phyloP scores from a whole-genome alignment of 2,113 vertebrate genomes.

The Podarcis raffonei region DNA sequence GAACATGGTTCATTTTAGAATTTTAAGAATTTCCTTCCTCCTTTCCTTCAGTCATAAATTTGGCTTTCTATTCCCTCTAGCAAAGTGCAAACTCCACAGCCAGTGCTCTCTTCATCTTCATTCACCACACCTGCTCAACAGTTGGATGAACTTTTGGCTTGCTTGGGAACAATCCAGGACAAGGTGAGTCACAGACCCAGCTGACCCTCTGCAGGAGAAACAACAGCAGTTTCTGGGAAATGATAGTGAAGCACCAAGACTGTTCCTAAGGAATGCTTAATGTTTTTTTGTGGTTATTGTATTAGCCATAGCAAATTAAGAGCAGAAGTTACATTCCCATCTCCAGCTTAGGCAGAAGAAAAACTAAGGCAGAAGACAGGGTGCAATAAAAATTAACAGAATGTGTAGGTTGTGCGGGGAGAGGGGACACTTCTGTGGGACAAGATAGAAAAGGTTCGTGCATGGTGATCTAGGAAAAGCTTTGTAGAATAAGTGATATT shows the following conservation, averaged over 20 bases:
- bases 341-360: background rate
- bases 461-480: background rate
- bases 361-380: background rate
- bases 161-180: conserved; percentile 63
- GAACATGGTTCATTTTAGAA: rapidly evolving
- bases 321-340: too few species aligned
- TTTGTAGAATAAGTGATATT: background rate
- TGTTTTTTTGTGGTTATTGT: background rate
- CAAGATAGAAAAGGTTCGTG: background rate
- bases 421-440: too few species aligned
- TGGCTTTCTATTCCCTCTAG: conserved; percentile 32
- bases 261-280: background rate
- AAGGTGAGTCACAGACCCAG: conserved; percentile 57
- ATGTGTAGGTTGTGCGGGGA: too few species aligned
- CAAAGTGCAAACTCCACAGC: background rate
- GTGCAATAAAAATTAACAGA: background rate
- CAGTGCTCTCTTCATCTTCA: background rate
- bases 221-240: background rate
- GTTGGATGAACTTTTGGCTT: conserved; percentile 74
- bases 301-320: background rate
- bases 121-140: conserved; percentile 56
- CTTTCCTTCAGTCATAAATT: background rate
- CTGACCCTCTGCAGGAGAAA: background rate
- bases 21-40: rapidly evolving
- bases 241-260: background rate